phyloP scores from a whole-genome alignment of 1,140 invertebrate genomes.

The Phymorhynchus buccinoides region DNA sequence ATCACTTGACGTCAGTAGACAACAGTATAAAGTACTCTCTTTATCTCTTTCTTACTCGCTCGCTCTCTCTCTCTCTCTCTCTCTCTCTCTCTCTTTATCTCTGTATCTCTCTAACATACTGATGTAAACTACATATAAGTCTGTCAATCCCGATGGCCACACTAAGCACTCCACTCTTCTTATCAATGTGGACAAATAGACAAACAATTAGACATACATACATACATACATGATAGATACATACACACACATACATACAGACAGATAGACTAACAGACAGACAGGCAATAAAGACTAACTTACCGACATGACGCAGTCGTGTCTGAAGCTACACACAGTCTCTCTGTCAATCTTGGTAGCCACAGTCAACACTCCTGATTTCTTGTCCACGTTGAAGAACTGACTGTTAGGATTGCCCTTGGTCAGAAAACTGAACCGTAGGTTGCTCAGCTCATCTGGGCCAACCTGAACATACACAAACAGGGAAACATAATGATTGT shows the following conservation, averaged over 20 bases:
- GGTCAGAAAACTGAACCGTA: slow-evolving; percentile 45
- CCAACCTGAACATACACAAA: background rate
- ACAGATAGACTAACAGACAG: background rate
- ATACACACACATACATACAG: background rate
- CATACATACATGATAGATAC: too few species aligned
- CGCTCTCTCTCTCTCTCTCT: too few species aligned
- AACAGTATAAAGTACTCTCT: too few species aligned
- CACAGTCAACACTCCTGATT: slow-evolving; percentile 86
- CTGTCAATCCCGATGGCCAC: too few species aligned
- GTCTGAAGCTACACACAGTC: slow-evolving; percentile 54
- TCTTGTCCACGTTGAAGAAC: slow-evolving; percentile 87
- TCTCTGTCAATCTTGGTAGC: slow-evolving; percentile 47
- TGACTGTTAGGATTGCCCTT: slow-evolving; percentile 42
- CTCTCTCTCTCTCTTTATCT: too few species aligned
- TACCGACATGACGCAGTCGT: slow-evolving; percentile 46
- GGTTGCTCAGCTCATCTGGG: slow-evolving; percentile 14
- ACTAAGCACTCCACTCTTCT: too few species aligned
- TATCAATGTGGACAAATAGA: background rate
- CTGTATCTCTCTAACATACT: too few species aligned
- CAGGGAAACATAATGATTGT: too few species aligned
- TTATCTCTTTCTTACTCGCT: too few species aligned
- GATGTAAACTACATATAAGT: too few species aligned
- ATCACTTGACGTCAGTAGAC: too few species aligned
- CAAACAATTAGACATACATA: too few species aligned
- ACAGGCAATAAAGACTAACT: background rate